Evolutionary conservation across 2,888 invertebrate species (phyloP).

Genomic region (Meghimatium bilineatum): DNA sequence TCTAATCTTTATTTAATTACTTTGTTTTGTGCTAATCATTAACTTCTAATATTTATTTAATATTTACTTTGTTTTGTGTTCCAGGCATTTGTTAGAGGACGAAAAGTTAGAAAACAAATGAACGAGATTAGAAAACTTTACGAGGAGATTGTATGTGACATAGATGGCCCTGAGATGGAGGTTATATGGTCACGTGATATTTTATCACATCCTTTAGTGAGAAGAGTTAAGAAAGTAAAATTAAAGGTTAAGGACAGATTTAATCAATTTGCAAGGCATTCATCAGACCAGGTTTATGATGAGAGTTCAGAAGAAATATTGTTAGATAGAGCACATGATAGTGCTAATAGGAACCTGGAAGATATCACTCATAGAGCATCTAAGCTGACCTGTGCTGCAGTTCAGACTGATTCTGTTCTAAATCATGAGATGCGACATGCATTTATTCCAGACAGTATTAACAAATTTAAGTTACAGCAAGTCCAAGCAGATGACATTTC

Average conservation of each 20-base stretch:
- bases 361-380: background rate
- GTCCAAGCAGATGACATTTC: too few relatives aligned
- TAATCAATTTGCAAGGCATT: background rate
- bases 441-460: background rate
- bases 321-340: background rate
- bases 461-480: background rate
- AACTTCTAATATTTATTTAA: too few relatives aligned
- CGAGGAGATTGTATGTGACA: constrained; percentile 39
- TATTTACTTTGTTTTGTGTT: background rate
- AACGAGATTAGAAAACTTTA: constrained; percentile 34
- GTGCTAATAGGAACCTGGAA: background rate
- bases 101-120: constrained; percentile 35
- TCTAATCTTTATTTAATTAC: too few relatives aligned
- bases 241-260: background rate
- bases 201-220: constrained; percentile 28
- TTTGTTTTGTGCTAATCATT: too few relatives aligned
- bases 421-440: background rate
- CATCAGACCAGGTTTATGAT: too few relatives aligned
- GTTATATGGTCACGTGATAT: constrained; percentile 36
- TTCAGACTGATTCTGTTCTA: background rate
- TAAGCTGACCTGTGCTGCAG: background rate
- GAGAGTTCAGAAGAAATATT: too few relatives aligned
- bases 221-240: constrained; percentile 6
- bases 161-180: constrained; percentile 35
- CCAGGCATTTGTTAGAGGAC: constrained; percentile 45